Base-by-base conservation (phyloP, 23 tunicate genomes). In the Halocynthia roretzi region DNA sequence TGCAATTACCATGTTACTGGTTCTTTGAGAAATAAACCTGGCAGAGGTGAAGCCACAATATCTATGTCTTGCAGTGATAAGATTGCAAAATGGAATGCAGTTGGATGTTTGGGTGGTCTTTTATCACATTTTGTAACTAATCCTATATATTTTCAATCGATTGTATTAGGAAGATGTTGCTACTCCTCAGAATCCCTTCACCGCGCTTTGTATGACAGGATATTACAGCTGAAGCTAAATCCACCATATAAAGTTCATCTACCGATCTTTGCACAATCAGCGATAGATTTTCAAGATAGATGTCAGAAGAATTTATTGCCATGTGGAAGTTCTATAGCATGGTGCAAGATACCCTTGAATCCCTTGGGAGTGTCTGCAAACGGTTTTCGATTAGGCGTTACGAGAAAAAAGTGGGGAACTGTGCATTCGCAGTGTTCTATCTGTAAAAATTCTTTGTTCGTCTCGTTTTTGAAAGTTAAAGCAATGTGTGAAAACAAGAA, bases 61-160 rank as follows among this genome's bases (percentile, higher is more conserved):
- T 91, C 97, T 6, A 91, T 91, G 97, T 84, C 90, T 10, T 91
- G 97, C 78, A 91, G 97, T 56, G 97, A 91, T 60, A 91, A 91
- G 64, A 77, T 91, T 7, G 70, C 82, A 51, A 81, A 81, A 51
- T 91, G 97, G 97, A 91, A 91, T 67, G 63, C 81, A n/a, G 54
- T 85, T 55, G 97, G 97, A 7, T 85, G 83, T 21, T 90, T 87
- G 49, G 97, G 97, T 50, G 73, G 81, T 5, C 61, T 91, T 54
- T n/a, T 85, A 61, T 74, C 76, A 23, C 57, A 50, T 17, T 71
- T 85, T 52, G n/a, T 91, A 6, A 0, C 63, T 17, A 8, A 81
- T 53, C 97, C 97, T 5, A 66, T 91, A 8, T 85, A 85, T 65
- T 10, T 91, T 19, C n/a, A 54, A 7, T 54, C 80, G 20, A 75